These are phyloP conservation scores for Lampropteryx suffumata DNA, from an alignment of 2,888 invertebrate genomes.

Conservation along the genomic window DNA sequence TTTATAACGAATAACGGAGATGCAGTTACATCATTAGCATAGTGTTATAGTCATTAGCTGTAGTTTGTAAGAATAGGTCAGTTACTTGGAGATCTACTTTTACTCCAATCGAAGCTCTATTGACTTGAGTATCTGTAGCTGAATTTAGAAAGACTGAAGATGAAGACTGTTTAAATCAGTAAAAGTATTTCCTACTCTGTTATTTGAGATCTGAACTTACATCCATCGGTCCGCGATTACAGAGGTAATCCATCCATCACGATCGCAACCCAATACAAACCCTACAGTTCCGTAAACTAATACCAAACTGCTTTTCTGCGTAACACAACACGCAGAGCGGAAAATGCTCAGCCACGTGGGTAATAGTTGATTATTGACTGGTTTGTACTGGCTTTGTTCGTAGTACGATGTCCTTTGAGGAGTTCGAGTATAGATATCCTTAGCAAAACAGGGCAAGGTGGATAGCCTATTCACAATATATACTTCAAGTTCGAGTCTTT, in stretches of 20 bases:
- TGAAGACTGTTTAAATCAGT: neutral
- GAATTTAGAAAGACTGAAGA: too few species aligned
- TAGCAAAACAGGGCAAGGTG: neutral
- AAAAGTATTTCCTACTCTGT: constrained; percentile 1
- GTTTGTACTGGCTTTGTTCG: too few species aligned
- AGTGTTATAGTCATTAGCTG: constrained; percentile 18
- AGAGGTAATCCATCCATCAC: constrained; percentile 21
- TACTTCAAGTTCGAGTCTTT: too few species aligned
- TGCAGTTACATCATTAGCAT: constrained; percentile 16
- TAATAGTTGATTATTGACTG: constrained; percentile 3
- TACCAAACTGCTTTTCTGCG: constrained; percentile 1
- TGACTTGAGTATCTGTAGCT: too few species aligned
- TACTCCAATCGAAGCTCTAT: neutral
- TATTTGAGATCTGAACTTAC: constrained; percentile 1
- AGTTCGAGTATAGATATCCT: neutral
- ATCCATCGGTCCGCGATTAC: constrained; percentile 7
- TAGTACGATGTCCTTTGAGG: neutral
- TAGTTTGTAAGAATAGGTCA: constrained; percentile 3
- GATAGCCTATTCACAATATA: neutral
- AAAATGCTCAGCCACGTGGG: constrained; percentile 17
- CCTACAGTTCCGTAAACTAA: constrained; percentile 31
- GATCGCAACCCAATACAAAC: constrained; percentile 14
- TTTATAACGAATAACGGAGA: constrained; percentile 6
- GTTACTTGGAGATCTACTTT: neutral
- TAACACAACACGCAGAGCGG: constrained; percentile 24